These are phyloP conservation scores for Lepidonotus clava DNA, from an alignment of 2,888 invertebrate genomes.

Conservation along the genomic window DNA sequence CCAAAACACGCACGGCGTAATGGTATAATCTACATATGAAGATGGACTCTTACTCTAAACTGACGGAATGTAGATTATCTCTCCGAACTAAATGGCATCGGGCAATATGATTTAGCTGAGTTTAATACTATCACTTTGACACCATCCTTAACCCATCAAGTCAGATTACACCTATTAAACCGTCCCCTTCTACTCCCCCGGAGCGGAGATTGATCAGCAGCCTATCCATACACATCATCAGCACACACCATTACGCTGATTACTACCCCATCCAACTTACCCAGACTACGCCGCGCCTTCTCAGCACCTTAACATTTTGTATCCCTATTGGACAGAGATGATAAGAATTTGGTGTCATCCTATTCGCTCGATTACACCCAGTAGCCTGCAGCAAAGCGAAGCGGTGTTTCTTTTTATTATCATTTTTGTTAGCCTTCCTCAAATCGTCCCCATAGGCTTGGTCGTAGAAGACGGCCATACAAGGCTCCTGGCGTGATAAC, in stretches of 20 bases:
- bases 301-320: neutral
- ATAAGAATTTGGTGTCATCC: slow-evolving; percentile 1
- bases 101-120: too few species aligned
- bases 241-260: neutral
- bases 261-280: neutral
- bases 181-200: neutral
- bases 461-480: neutral
- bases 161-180: neutral
- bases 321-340: neutral
- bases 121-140: neutral
- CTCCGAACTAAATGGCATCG: too few species aligned
- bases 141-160: neutral
- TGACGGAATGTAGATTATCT: too few species aligned
- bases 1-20: too few species aligned
- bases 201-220: neutral
- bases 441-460: neutral
- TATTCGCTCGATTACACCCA: slow-evolving; percentile 1
- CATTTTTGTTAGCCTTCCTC: too few species aligned
- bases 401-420: neutral
- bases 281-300: neutral
- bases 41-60: too few species aligned
- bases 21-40: too few species aligned
- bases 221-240: neutral
- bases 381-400: neutral
- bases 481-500: slow-evolving; percentile 2